A percentile compares a stretch with the other conserved stretches of the same genome.
phyloP scores from a whole-genome alignment of 2,888 invertebrate genomes.

The Zaprionus lineosus region DNA sequence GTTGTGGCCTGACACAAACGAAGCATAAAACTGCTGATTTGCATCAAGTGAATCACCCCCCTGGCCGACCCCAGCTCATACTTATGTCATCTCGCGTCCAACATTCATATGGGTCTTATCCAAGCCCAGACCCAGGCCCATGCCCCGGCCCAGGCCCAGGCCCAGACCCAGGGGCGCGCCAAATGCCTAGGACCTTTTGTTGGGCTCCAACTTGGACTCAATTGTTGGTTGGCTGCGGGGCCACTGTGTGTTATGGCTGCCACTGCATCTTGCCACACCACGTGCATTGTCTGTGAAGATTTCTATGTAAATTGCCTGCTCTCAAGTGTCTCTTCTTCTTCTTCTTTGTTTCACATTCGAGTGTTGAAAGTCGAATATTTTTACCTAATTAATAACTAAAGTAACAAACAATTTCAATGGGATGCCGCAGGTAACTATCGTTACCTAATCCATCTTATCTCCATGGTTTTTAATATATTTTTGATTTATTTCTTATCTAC shows the following conservation, averaged over 20 bases:
- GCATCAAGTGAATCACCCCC: conserved; percentile 30
- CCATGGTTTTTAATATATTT: too few relatives aligned
- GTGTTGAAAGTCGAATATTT: conserved; percentile 36
- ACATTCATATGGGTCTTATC: conserved; percentile 34
- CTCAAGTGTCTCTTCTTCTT: neutral
- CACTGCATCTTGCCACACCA: conserved; percentile 41
- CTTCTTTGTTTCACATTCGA: conserved; percentile 4
- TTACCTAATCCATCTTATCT: too few relatives aligned
- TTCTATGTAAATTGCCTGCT: conserved; percentile 47
- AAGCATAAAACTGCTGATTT: conserved; percentile 35
- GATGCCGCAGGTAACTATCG: too few relatives aligned
- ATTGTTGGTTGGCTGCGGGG: conserved; percentile 34
- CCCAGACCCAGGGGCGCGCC: conserved; percentile 43
- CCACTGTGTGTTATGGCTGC: conserved; percentile 13
- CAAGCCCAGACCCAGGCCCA: conserved; percentile 11
- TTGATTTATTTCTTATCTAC: too few relatives aligned
- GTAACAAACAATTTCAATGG: too few relatives aligned
- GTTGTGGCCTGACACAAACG: conserved; percentile 39
- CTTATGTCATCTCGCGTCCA: conserved; percentile 51
- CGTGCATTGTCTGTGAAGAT: conserved; percentile 38
- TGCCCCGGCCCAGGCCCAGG: conserved; percentile 11
- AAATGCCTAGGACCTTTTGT: conserved; percentile 60
- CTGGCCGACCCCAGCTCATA: conserved; percentile 4
- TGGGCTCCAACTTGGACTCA: conserved; percentile 26
- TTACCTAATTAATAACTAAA: conserved; percentile 8